phyloP scores from a whole-genome alignment of 2,888 invertebrate genomes.

The Penaeus monodon region DNA sequence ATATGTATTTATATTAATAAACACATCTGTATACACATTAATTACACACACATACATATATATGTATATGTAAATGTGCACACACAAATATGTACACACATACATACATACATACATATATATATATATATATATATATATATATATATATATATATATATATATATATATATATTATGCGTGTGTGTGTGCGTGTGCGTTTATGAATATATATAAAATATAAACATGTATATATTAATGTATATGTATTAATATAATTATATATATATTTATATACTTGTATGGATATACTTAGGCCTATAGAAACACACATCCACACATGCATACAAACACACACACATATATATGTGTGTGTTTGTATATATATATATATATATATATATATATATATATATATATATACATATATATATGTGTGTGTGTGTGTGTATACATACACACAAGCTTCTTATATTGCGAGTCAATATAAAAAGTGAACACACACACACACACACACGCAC shows the following conservation, averaged over 20 bases:
- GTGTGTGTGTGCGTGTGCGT: background rate
- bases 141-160: background rate
- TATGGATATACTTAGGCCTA: background rate
- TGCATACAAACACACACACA: no score
- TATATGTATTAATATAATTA: background rate
- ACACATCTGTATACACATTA: no score
- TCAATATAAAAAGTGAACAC: no score
- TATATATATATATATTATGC: background rate
- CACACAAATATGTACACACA: slow-evolving; percentile 1
- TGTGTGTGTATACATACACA: no score
- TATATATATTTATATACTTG: background rate
- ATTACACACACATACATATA: background rate
- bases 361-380: background rate
- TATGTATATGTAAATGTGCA: background rate
- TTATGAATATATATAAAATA: no score
- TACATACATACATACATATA: background rate
- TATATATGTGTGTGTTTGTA: background rate
- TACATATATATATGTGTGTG: no score
- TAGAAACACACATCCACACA: no score
- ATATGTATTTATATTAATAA: no score
- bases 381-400: background rate
- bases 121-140: background rate
- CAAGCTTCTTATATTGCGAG: no score
- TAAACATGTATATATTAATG: background rate
- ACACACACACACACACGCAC: no score